phyloP scores from a whole-genome alignment of 2,888 invertebrate species.

The Macropis europaea region DNA sequence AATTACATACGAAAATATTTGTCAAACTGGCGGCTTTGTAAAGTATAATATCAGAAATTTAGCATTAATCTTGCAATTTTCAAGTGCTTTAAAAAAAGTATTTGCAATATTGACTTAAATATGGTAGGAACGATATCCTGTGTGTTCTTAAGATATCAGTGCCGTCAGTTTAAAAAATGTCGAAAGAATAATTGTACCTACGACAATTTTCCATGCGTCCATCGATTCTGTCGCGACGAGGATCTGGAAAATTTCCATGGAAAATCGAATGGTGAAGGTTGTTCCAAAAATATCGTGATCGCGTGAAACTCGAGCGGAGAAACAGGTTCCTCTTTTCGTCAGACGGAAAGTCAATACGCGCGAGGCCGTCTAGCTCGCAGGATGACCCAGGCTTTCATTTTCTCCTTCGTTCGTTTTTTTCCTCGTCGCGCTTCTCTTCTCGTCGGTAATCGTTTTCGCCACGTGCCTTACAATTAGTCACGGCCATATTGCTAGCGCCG shows the following conservation, averaged over 20 bases:
- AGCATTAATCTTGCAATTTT: too few relatives aligned
- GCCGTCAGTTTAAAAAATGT: too few relatives aligned
- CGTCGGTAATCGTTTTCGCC: neutral
- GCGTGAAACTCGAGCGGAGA: slow-evolving; percentile 11
- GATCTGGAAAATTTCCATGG: slow-evolving; percentile 2
- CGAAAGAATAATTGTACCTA: too few relatives aligned
- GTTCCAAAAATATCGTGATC: slow-evolving; percentile 30
- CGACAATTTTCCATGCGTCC: too few relatives aligned
- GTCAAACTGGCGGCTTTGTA: too few relatives aligned
- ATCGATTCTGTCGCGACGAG: neutral
- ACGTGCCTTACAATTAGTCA: too few relatives aligned
- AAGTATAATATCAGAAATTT: too few relatives aligned
- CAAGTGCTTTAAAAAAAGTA: too few relatives aligned
- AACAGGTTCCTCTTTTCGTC: slow-evolving; percentile 58
- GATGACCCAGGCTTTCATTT: slow-evolving; percentile 19
- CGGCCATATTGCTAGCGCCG: neutral
- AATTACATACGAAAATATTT: too few relatives aligned
- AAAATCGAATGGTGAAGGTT: slow-evolving; percentile 22
- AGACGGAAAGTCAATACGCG: slow-evolving; percentile 46
- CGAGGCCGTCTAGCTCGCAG: slow-evolving; percentile 44
- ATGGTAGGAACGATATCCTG: too few relatives aligned
- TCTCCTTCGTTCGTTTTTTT: neutral
- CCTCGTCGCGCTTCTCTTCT: neutral
- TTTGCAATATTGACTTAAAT: too few relatives aligned
- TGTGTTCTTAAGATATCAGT: too few relatives aligned